A percentile compares a stretch with the other conserved stretches of the same genome.
These are phyloP conservation scores for Tinamus guttatus DNA, from an alignment of 2,113 vertebrate genomes.

Conservation along the genomic window DNA sequence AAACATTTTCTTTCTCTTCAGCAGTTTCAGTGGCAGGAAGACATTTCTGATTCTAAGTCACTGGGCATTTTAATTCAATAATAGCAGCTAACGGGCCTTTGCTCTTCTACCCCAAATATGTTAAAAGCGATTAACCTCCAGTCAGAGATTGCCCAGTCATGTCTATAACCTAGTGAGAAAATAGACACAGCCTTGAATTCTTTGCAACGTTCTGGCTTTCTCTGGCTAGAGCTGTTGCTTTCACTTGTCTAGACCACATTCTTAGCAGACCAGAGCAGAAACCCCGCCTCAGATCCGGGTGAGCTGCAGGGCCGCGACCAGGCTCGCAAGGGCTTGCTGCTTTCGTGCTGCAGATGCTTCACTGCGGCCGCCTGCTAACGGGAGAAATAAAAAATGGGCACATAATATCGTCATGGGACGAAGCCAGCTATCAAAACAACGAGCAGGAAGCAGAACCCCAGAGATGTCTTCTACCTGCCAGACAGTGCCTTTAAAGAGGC, in stretches of 20 bases:
- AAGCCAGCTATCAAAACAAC: background rate
- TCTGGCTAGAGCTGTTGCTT: background rate
- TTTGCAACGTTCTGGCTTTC: background rate
- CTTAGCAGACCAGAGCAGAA: background rate
- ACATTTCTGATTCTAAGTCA: background rate
- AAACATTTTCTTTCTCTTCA: accelerated
- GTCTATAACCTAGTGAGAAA: accelerated
- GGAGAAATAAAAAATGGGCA: background rate
- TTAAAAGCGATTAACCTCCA: background rate
- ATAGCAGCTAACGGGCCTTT: background rate
- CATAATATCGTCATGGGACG: accelerated
- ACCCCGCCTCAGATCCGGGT: background rate
- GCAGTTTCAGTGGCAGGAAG: background rate
- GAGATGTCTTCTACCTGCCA: background rate
- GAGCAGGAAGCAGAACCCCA: background rate
- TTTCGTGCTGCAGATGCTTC: background rate
- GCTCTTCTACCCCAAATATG: background rate
- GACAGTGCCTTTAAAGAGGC: background rate
- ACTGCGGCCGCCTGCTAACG: background rate
- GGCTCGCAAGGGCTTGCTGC: background rate
- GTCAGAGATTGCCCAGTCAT: background rate
- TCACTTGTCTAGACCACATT: background rate
- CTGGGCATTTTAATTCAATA: background rate
- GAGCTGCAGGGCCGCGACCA: background rate
- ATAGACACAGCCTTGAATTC: background rate